Percentiles rank a stretch among this genome's conserved stretches.
Conservation (phyloP, 2,797 vertebrate genomes). For the Sparidentex hasta region DNA sequence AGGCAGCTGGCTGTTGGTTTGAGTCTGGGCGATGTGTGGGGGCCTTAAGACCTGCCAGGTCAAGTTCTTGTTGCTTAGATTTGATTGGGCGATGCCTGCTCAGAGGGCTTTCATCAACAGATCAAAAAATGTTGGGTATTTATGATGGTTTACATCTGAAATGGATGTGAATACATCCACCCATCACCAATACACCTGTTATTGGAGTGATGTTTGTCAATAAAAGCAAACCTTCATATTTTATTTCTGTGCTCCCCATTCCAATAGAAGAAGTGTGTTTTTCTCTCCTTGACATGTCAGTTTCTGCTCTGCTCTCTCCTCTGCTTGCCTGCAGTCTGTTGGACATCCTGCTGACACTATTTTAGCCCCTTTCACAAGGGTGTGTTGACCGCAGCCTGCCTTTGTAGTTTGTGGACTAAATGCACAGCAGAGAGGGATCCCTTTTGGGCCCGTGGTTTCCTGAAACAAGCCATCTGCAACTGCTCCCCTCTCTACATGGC, state of each 20-base stretch:
- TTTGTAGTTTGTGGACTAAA: conserved; percentile 87
- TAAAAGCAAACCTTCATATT: neutral
- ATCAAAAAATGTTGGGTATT: neutral
- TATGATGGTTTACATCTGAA: no score
- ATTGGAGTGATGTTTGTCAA: neutral
- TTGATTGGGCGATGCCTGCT: no score
- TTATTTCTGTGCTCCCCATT: neutral
- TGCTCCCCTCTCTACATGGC: conserved; percentile 74
- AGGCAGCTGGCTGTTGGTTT: no score
- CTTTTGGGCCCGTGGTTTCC: conserved; percentile 83
- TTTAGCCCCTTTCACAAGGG: conserved; percentile 84
- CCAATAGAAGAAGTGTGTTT: neutral
- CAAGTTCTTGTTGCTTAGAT: no score
- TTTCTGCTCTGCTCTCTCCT: conserved; percentile 50
- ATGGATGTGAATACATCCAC: no score
- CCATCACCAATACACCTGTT: no score
- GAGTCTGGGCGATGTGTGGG: no score
- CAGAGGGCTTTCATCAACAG: no score
- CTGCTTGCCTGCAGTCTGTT: conserved; percentile 70
- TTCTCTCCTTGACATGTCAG: conserved; percentile 24
- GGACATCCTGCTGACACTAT: conserved; percentile 84
- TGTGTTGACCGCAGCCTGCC: conserved; percentile 82
- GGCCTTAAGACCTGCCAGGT: no score
- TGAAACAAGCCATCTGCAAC: conserved; percentile 83
- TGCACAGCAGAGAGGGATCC: conserved; percentile 79